These are phyloP conservation scores for Micropoecilia bifurca DNA, from an alignment of 2,797 vertebrate genomes.

Conservation along the genomic window DNA sequence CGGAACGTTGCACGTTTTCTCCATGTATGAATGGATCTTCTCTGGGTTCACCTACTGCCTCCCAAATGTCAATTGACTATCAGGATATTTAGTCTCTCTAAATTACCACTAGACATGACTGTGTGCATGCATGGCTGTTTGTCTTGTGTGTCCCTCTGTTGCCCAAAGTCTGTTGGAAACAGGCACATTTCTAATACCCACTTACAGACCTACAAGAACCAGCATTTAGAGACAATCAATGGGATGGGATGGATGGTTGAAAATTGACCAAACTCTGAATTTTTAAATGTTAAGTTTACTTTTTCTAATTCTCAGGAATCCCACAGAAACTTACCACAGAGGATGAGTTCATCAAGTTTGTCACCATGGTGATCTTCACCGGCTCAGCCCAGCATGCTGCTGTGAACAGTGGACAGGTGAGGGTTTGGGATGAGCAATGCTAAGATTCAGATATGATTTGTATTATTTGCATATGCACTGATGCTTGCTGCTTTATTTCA, in stretches of 20 bases:
- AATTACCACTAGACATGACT: background rate
- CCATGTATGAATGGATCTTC: background rate
- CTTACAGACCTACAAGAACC: background rate
- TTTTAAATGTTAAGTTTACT: background rate
- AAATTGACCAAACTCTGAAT: background rate
- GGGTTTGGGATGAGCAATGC: background rate
- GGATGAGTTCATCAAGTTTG: slow-evolving; percentile 57
- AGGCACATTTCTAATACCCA: background rate
- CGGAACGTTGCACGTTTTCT: background rate
- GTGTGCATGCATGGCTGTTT: background rate
- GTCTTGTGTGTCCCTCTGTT: background rate
- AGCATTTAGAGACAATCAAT: background rate
- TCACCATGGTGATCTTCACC: slow-evolving; percentile 74
- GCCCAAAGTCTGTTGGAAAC: background rate
- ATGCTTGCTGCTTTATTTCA: background rate
- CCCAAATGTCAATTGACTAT: background rate
- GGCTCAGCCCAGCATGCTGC: slow-evolving; percentile 62
- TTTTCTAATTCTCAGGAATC: slow-evolving; percentile 47
- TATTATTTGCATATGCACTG: background rate
- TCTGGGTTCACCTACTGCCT: background rate
- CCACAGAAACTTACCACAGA: slow-evolving; percentile 47
- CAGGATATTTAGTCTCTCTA: background rate
- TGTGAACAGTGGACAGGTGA: slow-evolving; percentile 72
- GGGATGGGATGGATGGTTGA: background rate
- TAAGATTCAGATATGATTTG: background rate